phyloP scores from a whole-genome alignment of 2,888 invertebrate genomes.

The Horisme vitalbata region DNA sequence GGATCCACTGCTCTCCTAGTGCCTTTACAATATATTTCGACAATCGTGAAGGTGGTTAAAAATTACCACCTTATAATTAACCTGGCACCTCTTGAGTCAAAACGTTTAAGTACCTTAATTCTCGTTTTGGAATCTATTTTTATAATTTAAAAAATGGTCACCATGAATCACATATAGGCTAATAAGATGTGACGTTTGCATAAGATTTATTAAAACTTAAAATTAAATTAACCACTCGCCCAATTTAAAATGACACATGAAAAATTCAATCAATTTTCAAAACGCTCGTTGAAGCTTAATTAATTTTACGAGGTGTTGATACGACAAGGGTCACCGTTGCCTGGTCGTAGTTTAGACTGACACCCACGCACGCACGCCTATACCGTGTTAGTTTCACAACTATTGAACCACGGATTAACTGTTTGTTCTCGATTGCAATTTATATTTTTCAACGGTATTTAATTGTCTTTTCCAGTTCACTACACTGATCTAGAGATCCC shows the following conservation, averaged over 20 bases:
- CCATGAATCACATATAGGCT: too few species aligned
- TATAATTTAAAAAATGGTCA: too few species aligned
- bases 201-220: slow-evolving; percentile 5
- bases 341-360: slow-evolving; percentile 28
- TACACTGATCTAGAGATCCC: too few species aligned
- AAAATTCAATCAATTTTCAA: slow-evolving; percentile 12
- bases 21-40: too few species aligned
- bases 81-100: too few species aligned
- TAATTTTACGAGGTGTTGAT: slow-evolving; percentile 27
- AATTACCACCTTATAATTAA: too few species aligned
- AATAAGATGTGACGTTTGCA: not conserved
- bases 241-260: slow-evolving; percentile 19
- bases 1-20: too few species aligned
- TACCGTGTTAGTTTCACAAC: slow-evolving; percentile 45
- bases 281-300: slow-evolving; percentile 12
- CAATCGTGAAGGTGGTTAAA: too few species aligned
- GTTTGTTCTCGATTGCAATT: slow-evolving; percentile 35
- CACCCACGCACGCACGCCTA: slow-evolving; percentile 45
- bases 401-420: slow-evolving; percentile 27
- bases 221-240: slow-evolving; percentile 14
- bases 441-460: too few species aligned
- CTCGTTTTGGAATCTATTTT: too few species aligned
- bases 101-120: too few species aligned
- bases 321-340: slow-evolving; percentile 20
- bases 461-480: too few species aligned